Evolutionary conservation across 2,113 vertebrate species (phyloP), one percentile per base, ranked within the genome.

Genomic region (Polyodon spathula): DNA sequence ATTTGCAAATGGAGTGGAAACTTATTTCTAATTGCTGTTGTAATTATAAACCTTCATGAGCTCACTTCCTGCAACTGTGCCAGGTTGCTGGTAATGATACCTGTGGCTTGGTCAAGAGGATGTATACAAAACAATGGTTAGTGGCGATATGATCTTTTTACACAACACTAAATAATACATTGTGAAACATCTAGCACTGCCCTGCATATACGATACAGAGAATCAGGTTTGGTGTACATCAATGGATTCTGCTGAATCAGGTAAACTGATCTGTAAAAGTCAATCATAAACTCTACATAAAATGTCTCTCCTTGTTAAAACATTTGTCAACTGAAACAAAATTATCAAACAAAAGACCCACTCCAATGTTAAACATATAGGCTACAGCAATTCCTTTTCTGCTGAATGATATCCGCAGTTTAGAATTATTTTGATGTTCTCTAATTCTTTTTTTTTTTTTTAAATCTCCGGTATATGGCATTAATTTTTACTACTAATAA

Each of bases 91-190:
- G 62, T 85, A 82, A 87, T 74, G 69, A 74, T 76, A 74, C 61
- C 81, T 73, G 71, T 76, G 76, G 74, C 72, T 77, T 62, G 57
- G 84, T 89, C 86, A 88, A 81, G 73, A 89, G 79, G 81, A 65
- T 79, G 61, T 60, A 67, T 72, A 66, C 62, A 65, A 63, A 65
- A 72, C 71, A 44, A 60, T 46, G 61, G 79, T 75, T 73, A 65
- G 61, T 68, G 74, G 82, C 68, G 75, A 83, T 81, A 79, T 79
- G 77, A 83, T 84, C 81, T 80, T 72, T 73, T 66, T 61, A 72
- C 77, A 71, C 64, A 58, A 6, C 5, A 6, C n/a, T 76, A 71
- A 82, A 84, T 82, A 79, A 84, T 82, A 71, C 65, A 85, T 79
- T 60, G 74, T 61, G 69, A 79, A 84, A 84, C 82, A 68, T 76